Evolutionary conservation across 2,113 vertebrate genomes (phyloP), one percentile per base, ranked within the genome.

Genomic region (Dascyllus trimaculatus): DNA sequence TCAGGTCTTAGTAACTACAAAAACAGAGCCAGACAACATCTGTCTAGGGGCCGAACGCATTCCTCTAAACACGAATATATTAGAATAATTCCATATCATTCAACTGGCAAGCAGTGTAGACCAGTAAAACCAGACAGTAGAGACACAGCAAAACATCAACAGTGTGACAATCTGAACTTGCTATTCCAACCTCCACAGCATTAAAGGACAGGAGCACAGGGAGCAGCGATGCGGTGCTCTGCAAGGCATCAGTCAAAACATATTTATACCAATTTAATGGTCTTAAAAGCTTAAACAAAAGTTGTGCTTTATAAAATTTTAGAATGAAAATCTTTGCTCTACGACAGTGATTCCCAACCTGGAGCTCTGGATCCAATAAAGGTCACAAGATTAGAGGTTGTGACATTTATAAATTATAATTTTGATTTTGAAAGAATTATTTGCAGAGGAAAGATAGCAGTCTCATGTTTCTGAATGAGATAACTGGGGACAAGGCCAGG

Each of bases 11-110:
- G 52, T 15, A 71, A 75, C 75, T 87, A 89, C 78, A 80, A 78
- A 87, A 80, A 88, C 70, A 83, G 72, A 78, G 84, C 65, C 76
- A 80, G 45, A 87, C 64, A 60, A 62, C 59, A 77, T 62, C 84
- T 66, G 73, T 76, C 81, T 54, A n/a, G 22, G 54, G 60, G 48
- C 40, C 40, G 15, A 75, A 74, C n/a, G 38, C 77, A 80, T 83
- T 84, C 70, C 71, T 83, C 60, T 78, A 59, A 60, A 86, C 73
- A 85, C 70, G 71, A 71, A 71, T 32, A 77, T 57, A 32, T 32
- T 48, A 56, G 51, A 38, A 19, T 65, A 19, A 67, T 54, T 49
- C 73, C 21, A 62, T 35, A 19, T 83, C 62, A 84, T 78, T 90
- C 75, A 61, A 49, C 80, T 35, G 45, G 74, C 84, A 88, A 71